Percentiles rank a stretch among this genome's conserved stretches.
Conservation (phyloP, 1,140 invertebrate genomes). For the Luehdorfia chinensis region DNA sequence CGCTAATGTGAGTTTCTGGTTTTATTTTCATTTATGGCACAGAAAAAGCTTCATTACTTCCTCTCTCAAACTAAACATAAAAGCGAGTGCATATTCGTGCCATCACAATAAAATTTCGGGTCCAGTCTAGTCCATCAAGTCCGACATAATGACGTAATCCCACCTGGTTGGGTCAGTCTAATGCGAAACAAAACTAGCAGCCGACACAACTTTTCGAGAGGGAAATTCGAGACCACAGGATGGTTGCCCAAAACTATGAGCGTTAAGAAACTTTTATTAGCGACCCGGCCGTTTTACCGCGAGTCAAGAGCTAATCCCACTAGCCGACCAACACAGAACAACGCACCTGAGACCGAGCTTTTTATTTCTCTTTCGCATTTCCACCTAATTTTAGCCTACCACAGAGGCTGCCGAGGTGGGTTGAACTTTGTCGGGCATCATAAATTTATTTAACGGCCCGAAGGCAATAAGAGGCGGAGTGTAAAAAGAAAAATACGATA, state of each 20-base stretch:
- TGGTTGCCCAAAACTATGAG: slow-evolving; percentile 58
- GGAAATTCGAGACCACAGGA: slow-evolving; percentile 52
- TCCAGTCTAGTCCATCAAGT: slow-evolving; percentile 38
- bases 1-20: slow-evolving; percentile 72
- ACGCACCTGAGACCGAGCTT: slow-evolving; percentile 61
- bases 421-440: slow-evolving; percentile 73
- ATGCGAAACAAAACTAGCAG: slow-evolving; percentile 51
- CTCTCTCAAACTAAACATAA: slow-evolving; percentile 13
- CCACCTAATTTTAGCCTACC: slow-evolving; percentile 65
- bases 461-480: slow-evolving; percentile 75
- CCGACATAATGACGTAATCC: slow-evolving; percentile 46
- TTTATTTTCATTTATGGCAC: slow-evolving; percentile 55
- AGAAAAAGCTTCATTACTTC: too few relatives aligned
- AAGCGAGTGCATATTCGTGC: slow-evolving; percentile 23
- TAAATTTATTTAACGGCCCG: slow-evolving; percentile 76
- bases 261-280: slow-evolving; percentile 73
- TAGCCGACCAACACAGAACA: slow-evolving; percentile 37
- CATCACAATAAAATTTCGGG: slow-evolving; percentile 44
- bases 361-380: slow-evolving; percentile 66
- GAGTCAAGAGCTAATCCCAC: slow-evolving; percentile 65
- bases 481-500: slow-evolving; percentile 77
- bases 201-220: slow-evolving; percentile 48
- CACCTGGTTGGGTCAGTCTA: slow-evolving; percentile 38
- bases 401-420: slow-evolving; percentile 58
- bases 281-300: slow-evolving; percentile 60